Conservation (phyloP, 2,888 invertebrate species). For the Agelastica alni region DNA sequence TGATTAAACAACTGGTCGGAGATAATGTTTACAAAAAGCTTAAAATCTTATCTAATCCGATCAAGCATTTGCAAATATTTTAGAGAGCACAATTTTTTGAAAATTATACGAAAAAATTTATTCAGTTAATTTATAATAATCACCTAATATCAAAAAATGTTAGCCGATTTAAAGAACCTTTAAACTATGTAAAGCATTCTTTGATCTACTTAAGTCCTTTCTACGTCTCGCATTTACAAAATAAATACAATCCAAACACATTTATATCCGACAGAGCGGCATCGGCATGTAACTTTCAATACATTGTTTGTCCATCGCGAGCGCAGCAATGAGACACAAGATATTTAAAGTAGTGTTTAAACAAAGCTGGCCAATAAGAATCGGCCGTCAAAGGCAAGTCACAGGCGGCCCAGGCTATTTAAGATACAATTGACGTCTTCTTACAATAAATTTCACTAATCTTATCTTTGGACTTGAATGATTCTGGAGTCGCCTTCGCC, state of each 20-base stretch:
- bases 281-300: slow-evolving; percentile 12
- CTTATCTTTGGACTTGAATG: slow-evolving; percentile 44
- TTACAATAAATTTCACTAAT: slow-evolving; percentile 43
- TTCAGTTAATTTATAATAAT: no score
- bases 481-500: slow-evolving; percentile 14
- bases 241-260: neutral
- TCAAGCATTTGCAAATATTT: no score
- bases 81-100: no score
- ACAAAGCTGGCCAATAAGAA: slow-evolving; percentile 41
- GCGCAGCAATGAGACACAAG: slow-evolving; percentile 31
- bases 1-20: no score
- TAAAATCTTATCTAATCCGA: no score
- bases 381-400: slow-evolving; percentile 32
- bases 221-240: neutral
- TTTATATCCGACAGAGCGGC: slow-evolving; percentile 10
- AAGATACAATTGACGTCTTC: slow-evolving; percentile 46
- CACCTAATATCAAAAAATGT: no score
- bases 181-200: no score
- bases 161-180: no score
- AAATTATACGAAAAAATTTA: no score
- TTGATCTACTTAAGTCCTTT: no score
- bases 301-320: slow-evolving; percentile 38
- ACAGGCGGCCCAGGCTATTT: slow-evolving; percentile 38
- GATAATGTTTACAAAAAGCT: no score
- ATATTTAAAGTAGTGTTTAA: slow-evolving; percentile 37